Conservation (phyloP, 2,113 vertebrate genomes). For the Chaenogobius annularis region DNA sequence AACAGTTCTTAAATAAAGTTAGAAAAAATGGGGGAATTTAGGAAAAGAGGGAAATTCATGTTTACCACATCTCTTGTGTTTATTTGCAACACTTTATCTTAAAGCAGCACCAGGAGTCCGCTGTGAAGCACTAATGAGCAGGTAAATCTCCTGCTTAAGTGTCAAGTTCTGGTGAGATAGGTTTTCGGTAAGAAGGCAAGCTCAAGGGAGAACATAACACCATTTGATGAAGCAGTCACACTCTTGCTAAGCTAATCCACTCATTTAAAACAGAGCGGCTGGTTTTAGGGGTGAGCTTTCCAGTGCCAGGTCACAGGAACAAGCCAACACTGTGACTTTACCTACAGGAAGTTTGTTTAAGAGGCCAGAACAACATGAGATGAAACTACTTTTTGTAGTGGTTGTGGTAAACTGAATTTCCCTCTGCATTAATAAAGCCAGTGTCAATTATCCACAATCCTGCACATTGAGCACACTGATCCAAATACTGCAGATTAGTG, state of each 20-base stretch:
- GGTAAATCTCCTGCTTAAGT: not conserved
- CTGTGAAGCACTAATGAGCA: not conserved
- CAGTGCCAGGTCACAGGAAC: not conserved
- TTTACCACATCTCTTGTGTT: not conserved
- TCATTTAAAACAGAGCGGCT: not conserved
- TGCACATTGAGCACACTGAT: too few species aligned
- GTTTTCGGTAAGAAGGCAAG: not conserved
- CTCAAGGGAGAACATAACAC: not conserved
- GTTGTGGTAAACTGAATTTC: too few species aligned
- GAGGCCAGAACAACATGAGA: not conserved
- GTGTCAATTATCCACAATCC: too few species aligned
- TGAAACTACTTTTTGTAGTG: not conserved
- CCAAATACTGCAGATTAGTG: too few species aligned
- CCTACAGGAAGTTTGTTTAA: not conserved
- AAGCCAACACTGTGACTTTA: not conserved
- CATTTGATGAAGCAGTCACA: slow-evolving; percentile 3
- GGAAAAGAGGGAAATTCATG: too few species aligned
- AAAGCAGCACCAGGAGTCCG: not conserved
- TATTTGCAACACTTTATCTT: slow-evolving; percentile 24
- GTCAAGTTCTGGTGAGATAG: not conserved
- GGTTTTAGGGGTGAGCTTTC: not conserved
- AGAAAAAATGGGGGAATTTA: too few species aligned
- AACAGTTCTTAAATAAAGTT: too few species aligned
- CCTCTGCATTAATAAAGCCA: too few species aligned
- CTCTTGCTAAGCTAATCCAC: not conserved